Conservation (phyloP, 2,888 invertebrate species). For the Bibio marci region DNA sequence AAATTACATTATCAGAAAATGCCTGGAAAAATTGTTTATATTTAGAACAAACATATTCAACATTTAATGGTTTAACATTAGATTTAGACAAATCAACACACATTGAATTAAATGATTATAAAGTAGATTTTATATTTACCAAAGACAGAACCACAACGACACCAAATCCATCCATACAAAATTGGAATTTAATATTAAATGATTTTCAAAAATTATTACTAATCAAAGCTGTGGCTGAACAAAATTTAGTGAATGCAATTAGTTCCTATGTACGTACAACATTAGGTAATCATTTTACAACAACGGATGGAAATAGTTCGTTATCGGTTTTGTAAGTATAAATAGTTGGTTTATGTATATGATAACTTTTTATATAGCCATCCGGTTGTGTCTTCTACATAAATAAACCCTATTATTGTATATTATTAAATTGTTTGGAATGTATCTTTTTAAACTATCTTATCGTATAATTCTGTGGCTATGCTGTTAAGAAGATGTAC, state of each 20-base stretch:
- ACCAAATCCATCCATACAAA: constrained; percentile 8
- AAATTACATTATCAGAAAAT: not conserved
- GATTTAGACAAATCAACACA: constrained; percentile 34
- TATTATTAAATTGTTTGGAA: too few relatives aligned
- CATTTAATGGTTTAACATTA: constrained; percentile 36
- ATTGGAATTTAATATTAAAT: constrained; percentile 47
- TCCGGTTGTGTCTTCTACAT: too few relatives aligned
- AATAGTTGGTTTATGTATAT: not conserved
- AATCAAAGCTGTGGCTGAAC: constrained; percentile 57
- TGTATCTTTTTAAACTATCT: too few relatives aligned
- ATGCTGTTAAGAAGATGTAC: too few relatives aligned
- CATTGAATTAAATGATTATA: constrained; percentile 41
- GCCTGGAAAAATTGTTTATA: constrained; percentile 49
- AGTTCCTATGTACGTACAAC: constrained; percentile 62
- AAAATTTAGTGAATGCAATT: constrained; percentile 65
- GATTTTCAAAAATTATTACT: constrained; percentile 70
- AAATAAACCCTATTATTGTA: too few relatives aligned
- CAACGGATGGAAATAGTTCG: constrained; percentile 47
- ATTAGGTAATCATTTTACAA: constrained; percentile 63
- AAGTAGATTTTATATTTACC: constrained; percentile 26
- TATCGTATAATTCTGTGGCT: too few relatives aligned
- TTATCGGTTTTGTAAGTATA: constrained; percentile 21
- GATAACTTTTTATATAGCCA: too few relatives aligned
- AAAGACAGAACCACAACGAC: too few relatives aligned
- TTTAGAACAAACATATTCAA: constrained; percentile 37